Percentiles rank a stretch among this genome's conserved stretches.
Conservation (phyloP, 92 coral and sea anemone species). For the Desmophyllum pertusum region DNA sequence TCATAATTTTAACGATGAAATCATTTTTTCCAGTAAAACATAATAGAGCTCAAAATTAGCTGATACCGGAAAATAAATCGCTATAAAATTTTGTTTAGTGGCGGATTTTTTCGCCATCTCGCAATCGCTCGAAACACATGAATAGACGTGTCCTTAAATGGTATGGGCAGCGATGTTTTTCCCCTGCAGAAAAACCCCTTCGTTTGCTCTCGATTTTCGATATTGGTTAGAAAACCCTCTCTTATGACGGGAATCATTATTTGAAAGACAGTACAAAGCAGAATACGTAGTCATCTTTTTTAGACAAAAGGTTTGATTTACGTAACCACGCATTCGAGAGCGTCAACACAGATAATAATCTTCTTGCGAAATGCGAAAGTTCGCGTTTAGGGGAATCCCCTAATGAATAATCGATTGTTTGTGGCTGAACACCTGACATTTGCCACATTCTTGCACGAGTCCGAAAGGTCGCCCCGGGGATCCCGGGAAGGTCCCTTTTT, state of each 20-base stretch:
- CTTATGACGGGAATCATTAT: background rate
- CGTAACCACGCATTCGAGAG: background rate
- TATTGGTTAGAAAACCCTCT: background rate
- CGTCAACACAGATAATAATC: background rate
- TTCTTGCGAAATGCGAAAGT: constrained; percentile 3
- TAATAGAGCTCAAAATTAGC: background rate
- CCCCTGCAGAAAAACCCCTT: background rate
- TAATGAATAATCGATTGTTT: constrained; percentile 47
- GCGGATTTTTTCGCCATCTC: background rate
- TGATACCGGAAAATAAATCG: background rate
- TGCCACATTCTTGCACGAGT: constrained; percentile 53
- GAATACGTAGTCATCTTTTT: constrained; percentile 10
- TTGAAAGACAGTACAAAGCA: background rate
- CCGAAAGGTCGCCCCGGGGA: background rate
- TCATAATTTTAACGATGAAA: constrained; percentile 1
- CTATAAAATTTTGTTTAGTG: background rate
- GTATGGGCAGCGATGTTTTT: background rate
- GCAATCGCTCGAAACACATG: background rate
- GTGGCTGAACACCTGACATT: constrained; percentile 21
- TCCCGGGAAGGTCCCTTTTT: constrained; percentile 12
- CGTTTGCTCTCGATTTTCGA: no score
- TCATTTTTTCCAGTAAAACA: background rate
- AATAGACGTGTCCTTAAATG: constrained; percentile 3
- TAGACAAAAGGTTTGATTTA: constrained; percentile 1
- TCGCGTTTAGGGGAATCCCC: constrained; percentile 87